Evolutionary conservation across 2,888 invertebrate species (phyloP).

Genomic region (Boloria euphrosyne): DNA sequence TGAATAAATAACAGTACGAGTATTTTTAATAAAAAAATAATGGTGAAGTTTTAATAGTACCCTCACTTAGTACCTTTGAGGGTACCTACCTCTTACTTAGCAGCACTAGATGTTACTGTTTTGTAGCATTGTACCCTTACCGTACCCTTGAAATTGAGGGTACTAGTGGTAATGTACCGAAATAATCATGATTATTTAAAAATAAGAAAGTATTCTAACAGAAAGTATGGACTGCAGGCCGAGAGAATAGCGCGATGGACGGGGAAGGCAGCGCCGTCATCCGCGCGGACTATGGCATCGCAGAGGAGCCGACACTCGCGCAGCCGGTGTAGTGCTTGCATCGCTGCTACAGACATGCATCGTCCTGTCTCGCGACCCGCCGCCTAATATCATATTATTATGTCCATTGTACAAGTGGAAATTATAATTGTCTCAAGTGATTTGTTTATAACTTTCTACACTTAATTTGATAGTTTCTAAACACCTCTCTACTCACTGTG

Average conservation of each 20-base stretch:
- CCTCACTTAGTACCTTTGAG: too few species aligned
- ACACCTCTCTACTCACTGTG: conserved; percentile 66
- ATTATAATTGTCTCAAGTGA: too few species aligned
- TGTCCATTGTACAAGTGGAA: too few species aligned
- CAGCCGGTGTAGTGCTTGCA: conserved; percentile 92
- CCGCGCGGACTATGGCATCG: conserved; percentile 91
- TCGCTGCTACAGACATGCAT: conserved; percentile 91
- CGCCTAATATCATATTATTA: conserved; percentile 50
- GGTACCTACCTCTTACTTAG: too few species aligned
- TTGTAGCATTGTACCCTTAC: too few species aligned
- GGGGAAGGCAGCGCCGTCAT: conserved; percentile 90
- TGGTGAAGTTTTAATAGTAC: too few species aligned
- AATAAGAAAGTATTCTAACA: conserved; percentile 76
- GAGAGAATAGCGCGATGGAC: conserved; percentile 94
- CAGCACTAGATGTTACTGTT: too few species aligned
- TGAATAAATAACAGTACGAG: neutral
- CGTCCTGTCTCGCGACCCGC: conserved; percentile 84
- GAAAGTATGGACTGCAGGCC: conserved; percentile 95
- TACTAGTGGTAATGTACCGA: too few species aligned
- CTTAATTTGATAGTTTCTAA: neutral
- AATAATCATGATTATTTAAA: too few species aligned
- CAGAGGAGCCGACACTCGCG: conserved; percentile 91
- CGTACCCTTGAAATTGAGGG: too few species aligned
- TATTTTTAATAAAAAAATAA: too few species aligned
- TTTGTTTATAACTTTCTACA: neutral